phyloP scores from a whole-genome alignment of 2,888 invertebrate species.

The Macaria notata region DNA sequence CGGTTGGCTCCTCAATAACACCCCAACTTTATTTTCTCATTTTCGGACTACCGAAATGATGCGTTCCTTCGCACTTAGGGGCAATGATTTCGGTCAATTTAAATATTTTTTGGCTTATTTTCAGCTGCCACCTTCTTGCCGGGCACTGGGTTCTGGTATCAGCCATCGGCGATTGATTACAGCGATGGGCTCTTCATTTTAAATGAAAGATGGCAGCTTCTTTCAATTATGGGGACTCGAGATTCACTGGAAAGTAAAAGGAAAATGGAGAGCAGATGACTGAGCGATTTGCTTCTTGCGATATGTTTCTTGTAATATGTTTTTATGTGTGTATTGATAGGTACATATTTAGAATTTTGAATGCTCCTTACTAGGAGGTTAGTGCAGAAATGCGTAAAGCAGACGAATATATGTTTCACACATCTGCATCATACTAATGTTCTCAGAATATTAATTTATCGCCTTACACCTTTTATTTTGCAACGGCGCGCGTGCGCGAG shows the following conservation, averaged over 20 bases:
- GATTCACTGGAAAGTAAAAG: no score
- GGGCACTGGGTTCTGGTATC: not conserved
- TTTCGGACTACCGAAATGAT: constrained; percentile 62
- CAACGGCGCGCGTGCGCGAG: constrained; percentile 1
- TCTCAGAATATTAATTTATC: not conserved
- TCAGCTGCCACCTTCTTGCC: constrained; percentile 2
- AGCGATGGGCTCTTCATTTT: constrained; percentile 6
- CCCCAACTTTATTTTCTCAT: constrained; percentile 46
- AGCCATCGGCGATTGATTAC: constrained; percentile 10
- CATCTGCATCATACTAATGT: no score
- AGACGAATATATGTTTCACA: no score
- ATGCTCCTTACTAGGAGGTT: no score
- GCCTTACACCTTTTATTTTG: no score
- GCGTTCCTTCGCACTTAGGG: constrained; percentile 58
- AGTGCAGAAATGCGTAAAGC: no score
- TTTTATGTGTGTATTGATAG: no score
- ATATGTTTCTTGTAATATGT: no score
- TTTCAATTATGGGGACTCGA: no score
- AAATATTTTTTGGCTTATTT: constrained; percentile 46
- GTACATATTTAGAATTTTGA: no score
- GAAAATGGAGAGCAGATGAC: no score
- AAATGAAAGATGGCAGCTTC: not conserved
- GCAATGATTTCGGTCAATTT: constrained; percentile 58
- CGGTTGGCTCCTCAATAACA: constrained; percentile 52
- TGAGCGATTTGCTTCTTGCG: no score